Evolutionary conservation across 2,797 vertebrate species (phyloP).

Genomic region (Thripadectes ignobilis): DNA sequence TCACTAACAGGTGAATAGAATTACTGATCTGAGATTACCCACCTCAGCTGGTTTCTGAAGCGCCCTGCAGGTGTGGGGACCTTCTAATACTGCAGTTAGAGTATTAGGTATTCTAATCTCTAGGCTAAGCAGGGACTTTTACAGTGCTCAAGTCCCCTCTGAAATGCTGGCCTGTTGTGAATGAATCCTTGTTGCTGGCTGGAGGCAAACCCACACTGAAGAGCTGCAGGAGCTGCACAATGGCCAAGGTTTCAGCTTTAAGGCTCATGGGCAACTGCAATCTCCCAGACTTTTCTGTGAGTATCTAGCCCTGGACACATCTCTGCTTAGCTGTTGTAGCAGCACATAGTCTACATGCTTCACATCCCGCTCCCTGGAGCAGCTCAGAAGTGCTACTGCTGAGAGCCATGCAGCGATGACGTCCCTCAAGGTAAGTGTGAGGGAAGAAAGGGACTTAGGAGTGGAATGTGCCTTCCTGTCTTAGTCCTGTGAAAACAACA

Average conservation of each 20-base stretch:
- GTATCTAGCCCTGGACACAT: neutral
- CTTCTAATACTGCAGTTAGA: no score
- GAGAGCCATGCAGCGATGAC: no score
- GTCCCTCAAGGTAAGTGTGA: neutral
- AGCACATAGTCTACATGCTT: neutral
- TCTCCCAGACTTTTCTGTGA: neutral
- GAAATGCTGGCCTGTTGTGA: neutral
- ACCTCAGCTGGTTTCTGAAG: neutral
- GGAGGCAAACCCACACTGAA: fast-evolving
- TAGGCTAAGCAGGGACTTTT: neutral
- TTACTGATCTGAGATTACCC: neutral
- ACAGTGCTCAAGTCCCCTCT: neutral
- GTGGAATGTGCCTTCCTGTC: neutral
- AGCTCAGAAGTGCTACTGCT: neutral
- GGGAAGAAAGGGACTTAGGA: neutral
- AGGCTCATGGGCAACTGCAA: neutral
- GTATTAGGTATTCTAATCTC: neutral
- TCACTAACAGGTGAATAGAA: neutral
- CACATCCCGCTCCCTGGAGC: neutral
- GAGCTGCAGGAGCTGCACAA: neutral
- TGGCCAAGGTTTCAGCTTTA: neutral
- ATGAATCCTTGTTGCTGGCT: neutral
- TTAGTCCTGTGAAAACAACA: neutral
- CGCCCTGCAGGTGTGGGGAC: fast-evolving
- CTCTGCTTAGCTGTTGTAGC: neutral